A percentile compares a stretch with the other conserved stretches of the same genome.
Evolutionary conservation across 2,113 vertebrate genomes (phyloP).

Genomic region (Boulengeromyrus knoepffleri): DNA sequence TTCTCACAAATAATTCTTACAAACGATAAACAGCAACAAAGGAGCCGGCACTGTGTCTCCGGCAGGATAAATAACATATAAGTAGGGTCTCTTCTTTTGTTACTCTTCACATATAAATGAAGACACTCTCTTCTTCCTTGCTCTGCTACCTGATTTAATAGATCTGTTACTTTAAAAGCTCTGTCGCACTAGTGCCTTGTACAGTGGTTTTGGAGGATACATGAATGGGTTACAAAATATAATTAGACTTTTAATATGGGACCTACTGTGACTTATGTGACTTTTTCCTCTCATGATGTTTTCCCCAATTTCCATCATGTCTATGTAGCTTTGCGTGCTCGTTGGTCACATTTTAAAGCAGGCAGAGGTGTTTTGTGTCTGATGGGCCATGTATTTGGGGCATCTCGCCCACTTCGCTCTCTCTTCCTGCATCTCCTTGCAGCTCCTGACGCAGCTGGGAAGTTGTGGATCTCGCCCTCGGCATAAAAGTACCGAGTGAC

Average conservation of each 20-base stretch:
- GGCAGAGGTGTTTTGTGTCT: background rate
- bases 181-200: background rate
- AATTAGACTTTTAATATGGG: background rate
- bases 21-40: background rate
- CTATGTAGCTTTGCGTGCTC: background rate
- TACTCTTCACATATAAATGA: background rate
- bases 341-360: background rate
- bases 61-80: background rate
- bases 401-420: background rate
- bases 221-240: background rate
- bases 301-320: background rate
- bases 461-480: constrained; percentile 30
- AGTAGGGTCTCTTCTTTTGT: background rate
- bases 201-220: background rate
- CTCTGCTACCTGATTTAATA: background rate
- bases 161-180: background rate
- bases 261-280: background rate
- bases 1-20: background rate
- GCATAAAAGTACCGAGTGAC: constrained; percentile 42
- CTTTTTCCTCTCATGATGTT: background rate
- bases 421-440: background rate
- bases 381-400: background rate
- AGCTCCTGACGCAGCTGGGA: background rate
- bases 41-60: background rate
- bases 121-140: background rate